Evolutionary conservation across 2,888 invertebrate genomes (phyloP).

Genomic region (Esperia sulphurella): DNA sequence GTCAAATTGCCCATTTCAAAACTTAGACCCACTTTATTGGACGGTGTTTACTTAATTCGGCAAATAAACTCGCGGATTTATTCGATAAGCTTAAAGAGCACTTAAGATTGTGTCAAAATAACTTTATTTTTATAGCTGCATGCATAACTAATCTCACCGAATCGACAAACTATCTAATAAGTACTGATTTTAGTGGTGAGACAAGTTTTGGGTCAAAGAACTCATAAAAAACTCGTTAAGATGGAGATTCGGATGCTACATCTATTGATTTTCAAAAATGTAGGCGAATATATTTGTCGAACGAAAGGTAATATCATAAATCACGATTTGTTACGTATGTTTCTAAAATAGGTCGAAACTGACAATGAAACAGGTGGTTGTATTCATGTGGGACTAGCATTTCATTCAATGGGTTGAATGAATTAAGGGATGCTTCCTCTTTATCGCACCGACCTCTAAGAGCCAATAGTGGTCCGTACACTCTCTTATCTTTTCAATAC

Average conservation of each 20-base stretch:
- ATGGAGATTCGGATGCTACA: constrained; percentile 24
- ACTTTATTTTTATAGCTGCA: constrained; percentile 1
- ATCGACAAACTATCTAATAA: constrained; percentile 2
- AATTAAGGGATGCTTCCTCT: too few relatives aligned
- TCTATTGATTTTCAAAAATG: constrained; percentile 7
- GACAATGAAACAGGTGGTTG: too few relatives aligned
- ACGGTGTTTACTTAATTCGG: not conserved
- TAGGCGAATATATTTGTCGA: constrained; percentile 2
- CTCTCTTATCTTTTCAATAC: too few relatives aligned
- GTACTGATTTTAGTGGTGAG: constrained; percentile 1
- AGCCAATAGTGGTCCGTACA: too few relatives aligned
- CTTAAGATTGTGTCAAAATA: not conserved
- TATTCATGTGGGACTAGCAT: too few relatives aligned
- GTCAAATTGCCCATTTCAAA: constrained; percentile 20
- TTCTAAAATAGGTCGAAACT: too few relatives aligned
- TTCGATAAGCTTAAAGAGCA: not conserved
- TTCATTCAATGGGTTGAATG: too few relatives aligned
- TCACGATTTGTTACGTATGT: too few relatives aligned
- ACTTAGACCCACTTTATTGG: not conserved
- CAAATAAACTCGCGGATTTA: constrained; percentile 2
- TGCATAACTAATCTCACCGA: constrained; percentile 4
- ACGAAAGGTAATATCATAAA: not conserved
- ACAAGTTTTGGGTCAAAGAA: constrained; percentile 28
- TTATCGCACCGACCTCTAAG: too few relatives aligned
- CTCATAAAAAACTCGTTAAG: constrained; percentile 29